Conservation (phyloP, 1,140 invertebrate genomes). For the Meteorus sp. region DNA sequence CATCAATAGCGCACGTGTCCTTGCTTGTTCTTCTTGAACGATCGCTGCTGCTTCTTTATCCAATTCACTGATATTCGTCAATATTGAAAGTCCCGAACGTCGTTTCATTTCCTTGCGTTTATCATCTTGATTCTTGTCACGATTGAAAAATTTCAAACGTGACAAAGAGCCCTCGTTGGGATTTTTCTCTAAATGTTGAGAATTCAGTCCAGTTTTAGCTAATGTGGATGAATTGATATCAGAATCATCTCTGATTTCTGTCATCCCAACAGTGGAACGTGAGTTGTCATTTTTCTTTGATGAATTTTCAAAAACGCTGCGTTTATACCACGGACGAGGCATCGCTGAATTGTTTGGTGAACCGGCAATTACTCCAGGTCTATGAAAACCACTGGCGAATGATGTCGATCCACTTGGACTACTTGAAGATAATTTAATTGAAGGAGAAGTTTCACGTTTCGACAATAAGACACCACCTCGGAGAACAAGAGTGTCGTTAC, state of each 20-base stretch:
- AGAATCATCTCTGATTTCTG: conserved; percentile 29
- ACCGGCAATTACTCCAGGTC: conserved; percentile 39
- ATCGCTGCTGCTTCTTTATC: conserved; percentile 78
- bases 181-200: conserved; percentile 20
- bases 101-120: conserved; percentile 56
- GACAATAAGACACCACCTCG: conserved; percentile 45
- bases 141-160: conserved; percentile 43
- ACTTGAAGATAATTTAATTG: background rate
- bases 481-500: conserved; percentile 53
- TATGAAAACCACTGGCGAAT: conserved; percentile 4
- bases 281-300: conserved; percentile 25
- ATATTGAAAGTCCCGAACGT: conserved; percentile 65
- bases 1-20: conserved; percentile 43
- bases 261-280: conserved; percentile 29
- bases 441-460: conserved; percentile 32
- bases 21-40: conserved; percentile 63
- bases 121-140: conserved; percentile 54
- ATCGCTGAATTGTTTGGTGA: conserved; percentile 49
- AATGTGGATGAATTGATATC: conserved; percentile 43
- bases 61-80: conserved; percentile 80
- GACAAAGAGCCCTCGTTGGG: conserved; percentile 41
- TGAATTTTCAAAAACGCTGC: conserved; percentile 48
- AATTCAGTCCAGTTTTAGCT: too few relatives aligned
- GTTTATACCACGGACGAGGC: conserved; percentile 70
- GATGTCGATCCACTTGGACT: background rate